A percentile compares a stretch with the other conserved stretches of the same genome.
These are phyloP conservation scores for Ectropis grisescens DNA, from an alignment of 1,140 invertebrate species.

Conservation along the genomic window DNA sequence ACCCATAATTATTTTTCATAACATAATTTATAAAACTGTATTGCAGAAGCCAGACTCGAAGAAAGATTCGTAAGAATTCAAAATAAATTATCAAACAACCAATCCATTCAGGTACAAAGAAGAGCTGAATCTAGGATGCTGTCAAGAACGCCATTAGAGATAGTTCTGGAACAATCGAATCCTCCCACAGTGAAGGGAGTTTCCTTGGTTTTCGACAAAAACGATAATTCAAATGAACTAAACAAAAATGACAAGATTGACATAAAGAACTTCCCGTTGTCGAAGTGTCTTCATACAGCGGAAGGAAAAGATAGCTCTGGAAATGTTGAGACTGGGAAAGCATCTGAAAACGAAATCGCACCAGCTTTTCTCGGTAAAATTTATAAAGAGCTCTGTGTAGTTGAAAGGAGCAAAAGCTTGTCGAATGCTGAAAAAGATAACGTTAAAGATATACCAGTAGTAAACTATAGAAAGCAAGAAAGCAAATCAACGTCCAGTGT, in stretches of 20 bases:
- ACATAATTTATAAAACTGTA: neutral
- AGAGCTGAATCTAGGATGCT: too few species aligned
- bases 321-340: too few species aligned
- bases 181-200: slow-evolving; percentile 3
- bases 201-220: slow-evolving; percentile 20
- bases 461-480: neutral
- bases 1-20: neutral
- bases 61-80: slow-evolving; percentile 19
- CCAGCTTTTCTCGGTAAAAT: too few species aligned
- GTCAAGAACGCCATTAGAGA: too few species aligned
- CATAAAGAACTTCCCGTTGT: too few species aligned
- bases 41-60: slow-evolving; percentile 29
- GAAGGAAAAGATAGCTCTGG: too few species aligned
- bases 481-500: slow-evolving; percentile 1
- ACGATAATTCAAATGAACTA: slow-evolving; percentile 10
- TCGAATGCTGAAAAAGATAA: slow-evolving; percentile 3
- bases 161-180: too few species aligned
- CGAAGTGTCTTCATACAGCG: too few species aligned
- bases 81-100: slow-evolving; percentile 17
- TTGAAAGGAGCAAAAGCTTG: too few species aligned
- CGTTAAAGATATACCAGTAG: slow-evolving; percentile 5
- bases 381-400: too few species aligned
- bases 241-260: too few species aligned
- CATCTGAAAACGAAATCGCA: too few species aligned
- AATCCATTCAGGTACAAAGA: slow-evolving; percentile 19